Base-by-base conservation (phyloP, 2,888 invertebrate species). In the Tetrapedia diversipes region DNA sequence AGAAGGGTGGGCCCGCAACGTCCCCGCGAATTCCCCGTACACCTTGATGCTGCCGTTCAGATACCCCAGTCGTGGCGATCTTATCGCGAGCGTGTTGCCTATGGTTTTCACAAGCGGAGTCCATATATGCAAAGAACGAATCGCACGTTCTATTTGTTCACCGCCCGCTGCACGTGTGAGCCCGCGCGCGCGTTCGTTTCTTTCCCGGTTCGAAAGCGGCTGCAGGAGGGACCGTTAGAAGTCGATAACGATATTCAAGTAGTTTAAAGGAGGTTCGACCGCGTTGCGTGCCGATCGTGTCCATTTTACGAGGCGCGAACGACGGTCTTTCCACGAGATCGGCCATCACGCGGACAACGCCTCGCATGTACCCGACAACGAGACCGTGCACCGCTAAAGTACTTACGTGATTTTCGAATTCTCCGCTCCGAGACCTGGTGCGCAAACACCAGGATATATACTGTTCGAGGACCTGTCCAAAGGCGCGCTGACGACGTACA, bases 161-260 rank as follows among this genome's bases (percentile, higher is more conserved):
- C n/a, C 56, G 47, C 11, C 16, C n/a, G 19, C 16, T 14, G 32
- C 22, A 16, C 6, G 45, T 11, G 78, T 47, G 14, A 51, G 22
- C 65, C 65, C 82, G 72, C 81, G 79, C 79, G 85, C 79, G 80
- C 80, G 83, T 70, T 51, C 77, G 81, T 79, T 83, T 80, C 79
- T 70, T 69, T 56, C 34, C 41, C 32, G 69, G 47, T 39, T 78
- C 74, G 66, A 66, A 51, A 59, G 81, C 75, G 57, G 77, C 69
- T 75, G 85, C 76, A 56, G 77, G 49, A 59, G 71, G 66, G 80
- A 86, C 86, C 86, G 85, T 86, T 86, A 86, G 82, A 79, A 76
- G 76, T 75, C 80, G 86, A 86, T 86, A 84, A 84, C 79, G 80
- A 86, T 83, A 86, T 84, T 86, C 84, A 77, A 76, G 81, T 66